A percentile compares a stretch with the other conserved stretches of the same genome.
phyloP scores from a whole-genome alignment of 2,113 vertebrate genomes.

The Theristicus caerulescens region DNA sequence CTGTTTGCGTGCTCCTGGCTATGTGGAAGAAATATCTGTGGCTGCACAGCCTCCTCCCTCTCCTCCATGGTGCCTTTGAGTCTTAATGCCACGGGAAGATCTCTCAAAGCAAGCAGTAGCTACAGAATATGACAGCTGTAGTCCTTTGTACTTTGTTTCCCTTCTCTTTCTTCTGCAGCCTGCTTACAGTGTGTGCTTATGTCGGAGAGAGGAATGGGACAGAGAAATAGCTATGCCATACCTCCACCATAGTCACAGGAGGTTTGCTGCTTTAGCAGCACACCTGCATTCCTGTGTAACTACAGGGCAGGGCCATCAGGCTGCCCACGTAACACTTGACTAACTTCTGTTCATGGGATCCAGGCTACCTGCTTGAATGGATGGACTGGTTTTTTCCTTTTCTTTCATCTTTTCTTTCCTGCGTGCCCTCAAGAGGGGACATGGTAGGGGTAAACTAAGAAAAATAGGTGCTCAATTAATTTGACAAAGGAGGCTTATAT shows the following conservation, averaged over 20 bases:
- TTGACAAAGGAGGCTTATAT: background rate
- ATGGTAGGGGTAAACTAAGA: background rate
- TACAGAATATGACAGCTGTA: background rate
- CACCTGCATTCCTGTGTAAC: background rate
- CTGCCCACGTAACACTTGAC: background rate
- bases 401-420: background rate
- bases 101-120: background rate
- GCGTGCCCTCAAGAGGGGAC: background rate
- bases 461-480: background rate
- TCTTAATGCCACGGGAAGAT: background rate
- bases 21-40: background rate
- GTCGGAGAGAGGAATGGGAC: background rate
- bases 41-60: background rate
- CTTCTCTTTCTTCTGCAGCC: background rate
- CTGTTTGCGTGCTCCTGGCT: background rate
- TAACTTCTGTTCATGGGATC: background rate
- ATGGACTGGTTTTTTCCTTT: background rate
- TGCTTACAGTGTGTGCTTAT: background rate
- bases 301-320: background rate
- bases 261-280: background rate
- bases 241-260: background rate
- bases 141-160: background rate
- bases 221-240: background rate
- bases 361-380: background rate
- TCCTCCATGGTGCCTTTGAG: background rate